Percentiles rank a stretch among this genome's conserved stretches.
Conservation (phyloP, 2,113 vertebrate species). For the Scomber colias region DNA sequence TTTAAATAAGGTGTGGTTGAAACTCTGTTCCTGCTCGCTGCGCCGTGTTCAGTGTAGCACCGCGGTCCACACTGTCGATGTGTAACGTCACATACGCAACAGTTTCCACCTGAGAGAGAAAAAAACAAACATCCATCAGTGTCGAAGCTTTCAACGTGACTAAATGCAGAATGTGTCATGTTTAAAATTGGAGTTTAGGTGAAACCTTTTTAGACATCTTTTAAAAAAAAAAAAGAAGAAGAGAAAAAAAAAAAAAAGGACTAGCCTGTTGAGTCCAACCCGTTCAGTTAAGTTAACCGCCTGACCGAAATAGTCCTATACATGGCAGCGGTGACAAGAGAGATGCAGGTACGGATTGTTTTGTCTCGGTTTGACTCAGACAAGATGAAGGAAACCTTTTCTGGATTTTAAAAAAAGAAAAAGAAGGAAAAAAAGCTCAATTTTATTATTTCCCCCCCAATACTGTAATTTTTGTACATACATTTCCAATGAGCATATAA, state of each 20-base stretch:
- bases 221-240: background rate
- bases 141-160: background rate
- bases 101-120: background rate
- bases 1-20: slow-evolving; percentile 17
- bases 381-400: slow-evolving; percentile 79
- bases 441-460: background rate
- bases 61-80: slow-evolving; percentile 4
- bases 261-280: background rate
- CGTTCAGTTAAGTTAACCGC: background rate
- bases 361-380: slow-evolving; percentile 47
- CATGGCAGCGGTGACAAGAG: background rate
- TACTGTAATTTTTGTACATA: slow-evolving; percentile 47
- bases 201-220: background rate
- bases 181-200: slow-evolving; percentile 1
- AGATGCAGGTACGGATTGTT: slow-evolving; percentile 62
- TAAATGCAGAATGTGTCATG: slow-evolving; percentile 21
- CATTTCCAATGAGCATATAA: slow-evolving; percentile 10
- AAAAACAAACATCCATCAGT: no score
- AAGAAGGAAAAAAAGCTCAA: slow-evolving; percentile 29
- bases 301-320: background rate
- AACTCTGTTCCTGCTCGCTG: background rate
- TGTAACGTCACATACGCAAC: background rate
- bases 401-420: slow-evolving; percentile 65
- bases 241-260: background rate
- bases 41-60: background rate